Percentiles rank a stretch among this genome's conserved stretches.
phyloP scores from a whole-genome alignment of 2,888 invertebrate genomes.

The Andrena praecox region DNA sequence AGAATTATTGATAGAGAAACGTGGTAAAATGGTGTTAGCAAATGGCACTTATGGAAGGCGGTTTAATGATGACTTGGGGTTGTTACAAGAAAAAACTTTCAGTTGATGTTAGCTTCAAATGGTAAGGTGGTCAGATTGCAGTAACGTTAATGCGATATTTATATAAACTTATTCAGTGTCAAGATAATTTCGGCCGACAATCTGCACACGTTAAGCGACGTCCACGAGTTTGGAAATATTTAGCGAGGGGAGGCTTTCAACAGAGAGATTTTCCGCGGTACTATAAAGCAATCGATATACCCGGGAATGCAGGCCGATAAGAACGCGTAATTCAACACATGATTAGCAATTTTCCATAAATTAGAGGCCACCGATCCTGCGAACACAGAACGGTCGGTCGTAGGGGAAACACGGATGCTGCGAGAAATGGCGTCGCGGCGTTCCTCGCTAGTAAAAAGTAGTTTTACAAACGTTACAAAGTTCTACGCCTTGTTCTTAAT shows the following conservation, averaged over 20 bases:
- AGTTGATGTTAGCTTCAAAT: too few relatives aligned
- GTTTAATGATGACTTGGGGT: too few relatives aligned
- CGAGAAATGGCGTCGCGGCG: not conserved
- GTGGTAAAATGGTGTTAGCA: too few relatives aligned
- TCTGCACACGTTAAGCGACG: not conserved
- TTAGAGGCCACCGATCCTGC: not conserved
- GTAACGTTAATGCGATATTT: too few relatives aligned
- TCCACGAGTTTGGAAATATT: not conserved
- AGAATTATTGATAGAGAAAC: too few relatives aligned
- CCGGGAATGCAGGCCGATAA: constrained; percentile 24
- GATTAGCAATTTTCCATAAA: constrained; percentile 25
- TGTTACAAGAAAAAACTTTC: too few relatives aligned
- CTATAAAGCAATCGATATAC: not conserved
- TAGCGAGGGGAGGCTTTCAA: not conserved
- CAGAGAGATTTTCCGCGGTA: not conserved
- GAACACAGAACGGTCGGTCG: not conserved
- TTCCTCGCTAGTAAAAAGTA: not conserved
- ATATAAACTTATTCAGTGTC: too few relatives aligned
- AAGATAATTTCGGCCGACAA: too few relatives aligned
- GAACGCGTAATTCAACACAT: not conserved
- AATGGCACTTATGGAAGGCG: too few relatives aligned
- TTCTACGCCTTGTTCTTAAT: not conserved
- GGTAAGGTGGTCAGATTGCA: too few relatives aligned
- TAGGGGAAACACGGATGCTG: not conserved
- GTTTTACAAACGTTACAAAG: not conserved